phyloP scores from a whole-genome alignment of 1,140 invertebrate species.

The Megalonaias nervosa region DNA sequence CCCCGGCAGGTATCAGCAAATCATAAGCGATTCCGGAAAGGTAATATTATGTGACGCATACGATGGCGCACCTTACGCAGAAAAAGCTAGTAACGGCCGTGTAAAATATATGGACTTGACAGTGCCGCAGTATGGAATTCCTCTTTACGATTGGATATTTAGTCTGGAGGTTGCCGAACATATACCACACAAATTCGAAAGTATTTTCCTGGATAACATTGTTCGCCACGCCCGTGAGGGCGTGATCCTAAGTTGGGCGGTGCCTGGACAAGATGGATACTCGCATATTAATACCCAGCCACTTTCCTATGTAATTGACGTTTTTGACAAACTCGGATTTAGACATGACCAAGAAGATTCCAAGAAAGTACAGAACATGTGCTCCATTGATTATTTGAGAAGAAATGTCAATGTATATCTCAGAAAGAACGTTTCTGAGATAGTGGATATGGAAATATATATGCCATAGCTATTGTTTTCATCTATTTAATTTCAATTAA shows the following conservation, averaged over 20 bases:
- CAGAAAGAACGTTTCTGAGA: background rate
- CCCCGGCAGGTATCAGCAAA: conserved; percentile 23
- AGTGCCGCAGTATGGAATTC: conserved; percentile 32
- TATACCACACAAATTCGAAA: conserved; percentile 18
- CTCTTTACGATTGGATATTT: conserved; percentile 32
- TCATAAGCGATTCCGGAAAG: conserved; percentile 4
- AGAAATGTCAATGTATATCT: conserved; percentile 39
- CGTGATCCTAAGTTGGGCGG: conserved; percentile 33
- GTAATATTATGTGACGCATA: conserved; percentile 26
- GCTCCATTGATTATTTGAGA: conserved; percentile 32
- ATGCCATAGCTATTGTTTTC: too few relatives aligned
- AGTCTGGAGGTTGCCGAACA: conserved; percentile 39
- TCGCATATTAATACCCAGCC: conserved; percentile 40
- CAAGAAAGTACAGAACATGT: conserved; percentile 19
- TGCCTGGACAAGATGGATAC: conserved; percentile 22
- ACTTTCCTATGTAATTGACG: conserved; percentile 24
- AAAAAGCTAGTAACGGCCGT: conserved; percentile 24
- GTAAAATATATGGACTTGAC: conserved; percentile 33
- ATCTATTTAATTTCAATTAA: too few relatives aligned
- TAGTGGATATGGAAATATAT: too few relatives aligned
- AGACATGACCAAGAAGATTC: conserved; percentile 19
- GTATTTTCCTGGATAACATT: conserved; percentile 33
- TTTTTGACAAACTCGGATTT: conserved; percentile 37
- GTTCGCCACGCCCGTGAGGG: conserved; percentile 30
- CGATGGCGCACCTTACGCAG: conserved; percentile 31